A percentile compares a stretch with the other conserved stretches of the same genome.
Evolutionary conservation across 2,888 invertebrate genomes (phyloP).

Genomic region (Drosophila tanythrix): DNA sequence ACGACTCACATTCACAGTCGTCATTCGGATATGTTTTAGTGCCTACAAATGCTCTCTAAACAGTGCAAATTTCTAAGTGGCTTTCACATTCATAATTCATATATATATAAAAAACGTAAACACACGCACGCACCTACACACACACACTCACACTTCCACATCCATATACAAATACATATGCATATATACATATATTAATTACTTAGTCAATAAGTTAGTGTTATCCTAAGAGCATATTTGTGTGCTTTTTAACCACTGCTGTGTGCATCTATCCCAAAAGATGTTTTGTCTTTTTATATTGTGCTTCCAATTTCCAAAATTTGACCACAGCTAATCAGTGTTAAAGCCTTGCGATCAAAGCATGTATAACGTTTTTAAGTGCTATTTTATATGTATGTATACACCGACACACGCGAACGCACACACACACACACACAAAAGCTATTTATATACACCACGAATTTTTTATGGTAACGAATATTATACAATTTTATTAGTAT

Average conservation of each 20-base stretch:
- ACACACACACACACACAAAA: constrained; percentile 13
- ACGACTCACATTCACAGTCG: constrained; percentile 47
- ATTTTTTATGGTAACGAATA: constrained; percentile 68
- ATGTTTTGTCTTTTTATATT: constrained; percentile 40
- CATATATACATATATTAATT: constrained; percentile 42
- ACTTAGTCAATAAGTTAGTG: constrained; percentile 43
- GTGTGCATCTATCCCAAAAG: constrained; percentile 23
- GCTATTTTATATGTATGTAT: constrained; percentile 52
- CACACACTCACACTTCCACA: constrained; percentile 20
- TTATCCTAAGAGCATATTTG: constrained; percentile 33
- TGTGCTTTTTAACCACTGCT: constrained; percentile 38
- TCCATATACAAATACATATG: constrained; percentile 34
- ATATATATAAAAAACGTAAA: constrained; percentile 20
- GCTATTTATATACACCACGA: constrained; percentile 70
- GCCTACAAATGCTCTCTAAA: constrained; percentile 54
- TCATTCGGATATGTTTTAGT: constrained; percentile 49
- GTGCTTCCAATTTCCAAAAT: constrained; percentile 66
- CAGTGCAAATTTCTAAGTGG: constrained; percentile 49
- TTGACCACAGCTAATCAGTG: constrained; percentile 37
- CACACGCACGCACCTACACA: constrained; percentile 12
- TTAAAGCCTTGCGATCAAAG: constrained; percentile 34
- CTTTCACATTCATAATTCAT: constrained; percentile 54
- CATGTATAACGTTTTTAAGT: constrained; percentile 40
- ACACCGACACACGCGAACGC: constrained; percentile 6
- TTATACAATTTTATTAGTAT: constrained; percentile 52